These are phyloP conservation scores for Platycheirus albimanus DNA, from an alignment of 2,888 invertebrate genomes.

Conservation along the genomic window DNA sequence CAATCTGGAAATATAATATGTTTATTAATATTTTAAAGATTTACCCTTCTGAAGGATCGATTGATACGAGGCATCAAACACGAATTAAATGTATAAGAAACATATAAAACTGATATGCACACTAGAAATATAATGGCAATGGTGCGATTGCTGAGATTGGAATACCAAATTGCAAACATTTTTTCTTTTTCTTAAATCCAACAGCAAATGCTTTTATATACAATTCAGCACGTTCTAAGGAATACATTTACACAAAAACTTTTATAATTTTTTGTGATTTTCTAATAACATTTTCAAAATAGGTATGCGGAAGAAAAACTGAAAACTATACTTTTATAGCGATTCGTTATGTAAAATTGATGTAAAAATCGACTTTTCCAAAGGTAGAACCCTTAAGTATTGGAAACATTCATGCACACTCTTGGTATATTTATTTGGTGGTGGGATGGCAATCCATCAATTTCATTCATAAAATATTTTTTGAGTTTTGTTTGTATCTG, in stretches of 20 bases:
- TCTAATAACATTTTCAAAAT: conserved; percentile 46
- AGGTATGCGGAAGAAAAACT: not conserved
- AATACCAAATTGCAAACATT: conserved; percentile 81
- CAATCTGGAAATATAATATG: no score
- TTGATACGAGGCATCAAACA: conserved; percentile 85
- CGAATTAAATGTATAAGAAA: conserved; percentile 85
- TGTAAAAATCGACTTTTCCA: conserved; percentile 61
- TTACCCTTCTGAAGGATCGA: conserved; percentile 84
- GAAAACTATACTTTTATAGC: not conserved
- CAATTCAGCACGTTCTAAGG: conserved; percentile 37
- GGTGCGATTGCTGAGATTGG: conserved; percentile 82
- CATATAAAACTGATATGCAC: conserved; percentile 84
- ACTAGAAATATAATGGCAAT: conserved; percentile 82
- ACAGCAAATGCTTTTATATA: conserved; percentile 61
- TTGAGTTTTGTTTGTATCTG: conserved; percentile 75
- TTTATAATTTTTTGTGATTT: conserved; percentile 10
- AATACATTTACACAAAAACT: conserved; percentile 60
- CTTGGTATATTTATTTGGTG: conserved; percentile 23
- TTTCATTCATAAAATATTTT: conserved; percentile 65
- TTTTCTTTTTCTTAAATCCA: conserved; percentile 56
- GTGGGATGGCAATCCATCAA: conserved; percentile 11
- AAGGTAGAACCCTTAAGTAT: conserved; percentile 17
- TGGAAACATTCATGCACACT: conserved; percentile 26
- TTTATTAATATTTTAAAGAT: no score
- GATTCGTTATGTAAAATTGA: conserved; percentile 60